Percentiles rank a stretch among this genome's conserved stretches.
These are phyloP conservation scores for Venusia cambrica DNA, from an alignment of 2,888 invertebrate genomes.

Conservation along the genomic window DNA sequence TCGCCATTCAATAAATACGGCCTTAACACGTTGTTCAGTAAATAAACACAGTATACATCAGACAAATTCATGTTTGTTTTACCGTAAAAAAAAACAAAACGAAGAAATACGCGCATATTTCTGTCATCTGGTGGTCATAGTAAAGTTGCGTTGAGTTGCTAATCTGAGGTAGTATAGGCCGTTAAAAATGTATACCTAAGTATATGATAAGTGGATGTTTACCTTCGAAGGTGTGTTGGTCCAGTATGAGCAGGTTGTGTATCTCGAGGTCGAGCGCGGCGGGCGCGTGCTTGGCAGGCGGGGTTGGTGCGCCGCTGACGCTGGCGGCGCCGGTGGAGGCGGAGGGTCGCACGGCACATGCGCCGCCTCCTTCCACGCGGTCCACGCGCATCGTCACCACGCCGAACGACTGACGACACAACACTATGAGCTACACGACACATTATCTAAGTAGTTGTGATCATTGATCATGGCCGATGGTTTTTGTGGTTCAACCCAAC, in stretches of 20 bases:
- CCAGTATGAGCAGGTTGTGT: conserved; percentile 93
- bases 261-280: conserved; percentile 94
- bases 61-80: no score
- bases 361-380: conserved; percentile 40
- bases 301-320: conserved; percentile 56
- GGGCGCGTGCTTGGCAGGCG: conserved; percentile 50
- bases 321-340: conserved; percentile 56
- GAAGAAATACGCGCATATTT: no score
- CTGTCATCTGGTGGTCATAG: no score
- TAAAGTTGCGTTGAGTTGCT: no score
- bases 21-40: no score
- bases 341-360: conserved; percentile 54
- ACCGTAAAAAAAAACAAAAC: no score
- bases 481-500: no score
- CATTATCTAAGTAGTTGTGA: conserved; percentile 1
- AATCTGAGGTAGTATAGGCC: neutral
- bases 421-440: neutral
- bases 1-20: no score
- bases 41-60: no score
- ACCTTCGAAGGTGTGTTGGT: conserved; percentile 97
- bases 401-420: conserved; percentile 88
- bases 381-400: conserved; percentile 95
- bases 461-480: no score
- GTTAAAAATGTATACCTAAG: neutral
- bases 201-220: conserved; percentile 6